Evolutionary conservation across 2,888 invertebrate genomes (phyloP), one percentile per base, ranked within the genome.

Genomic region (Heliconius aoede): DNA sequence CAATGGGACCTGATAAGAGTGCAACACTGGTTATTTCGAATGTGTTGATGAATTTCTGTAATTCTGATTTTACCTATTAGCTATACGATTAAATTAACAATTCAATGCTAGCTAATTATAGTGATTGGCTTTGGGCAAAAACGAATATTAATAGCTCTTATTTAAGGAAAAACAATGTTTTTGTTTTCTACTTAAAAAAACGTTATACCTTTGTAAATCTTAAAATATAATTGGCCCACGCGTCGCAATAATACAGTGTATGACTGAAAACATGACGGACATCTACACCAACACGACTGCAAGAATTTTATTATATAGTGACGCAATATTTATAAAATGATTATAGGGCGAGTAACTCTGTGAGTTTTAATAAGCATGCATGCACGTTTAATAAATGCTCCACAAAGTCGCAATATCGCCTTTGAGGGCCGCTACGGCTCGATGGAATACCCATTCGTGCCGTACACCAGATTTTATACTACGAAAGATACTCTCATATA

Each of bases 381-480:
- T 83, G 84, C 72, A 79, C 81, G 80, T 82, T 83, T 83, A 84
- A 84, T 84, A 84, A 84, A 84, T 84, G 83, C 80, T 74, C 81
- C 81, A 82, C 84, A 83, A 84, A 82, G 84, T 84, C 80, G 81
- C 84, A 82, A 84, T 84, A 84, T 84, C 79, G 84, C 84, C 82
- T 83, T 84, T 83, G 83, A 82, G 83, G 83, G 82, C 79, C 80
- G 80, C n/a, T n/a, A n/a, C n/a, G n/a, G n/a, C 81, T 73, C 81
- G 83, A 80, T 83, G 81, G 81, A 81, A 83, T 83, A 83, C 83
- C 76, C 58, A 80, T 79, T 79, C 78, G 73, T 67, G 78, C 28
- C 64, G 40, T 51, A 79, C 75, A 77, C 61, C 65, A 69, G n/a
- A 55, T 69, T 69, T 69, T 69, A 55, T 69, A 69, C 30, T n/a